These are phyloP conservation scores for Eilema caniola DNA, from an alignment of 2,888 invertebrate species.

Conservation along the genomic window DNA sequence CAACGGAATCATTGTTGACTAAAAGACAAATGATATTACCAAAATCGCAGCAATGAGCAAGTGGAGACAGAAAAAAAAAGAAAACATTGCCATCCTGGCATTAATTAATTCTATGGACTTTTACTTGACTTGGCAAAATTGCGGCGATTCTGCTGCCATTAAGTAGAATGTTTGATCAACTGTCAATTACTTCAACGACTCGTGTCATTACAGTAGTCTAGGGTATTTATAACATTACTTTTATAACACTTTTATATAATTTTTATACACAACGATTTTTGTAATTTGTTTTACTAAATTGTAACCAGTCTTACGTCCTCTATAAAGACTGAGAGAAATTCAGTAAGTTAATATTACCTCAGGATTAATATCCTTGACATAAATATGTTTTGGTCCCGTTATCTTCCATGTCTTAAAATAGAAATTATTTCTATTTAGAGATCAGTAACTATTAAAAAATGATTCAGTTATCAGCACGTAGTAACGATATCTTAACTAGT, in stretches of 20 bases:
- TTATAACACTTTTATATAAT: conserved; percentile 25
- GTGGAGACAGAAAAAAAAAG: no score
- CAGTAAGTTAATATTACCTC: conserved; percentile 42
- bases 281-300: conserved; percentile 45
- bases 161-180: conserved; percentile 35
- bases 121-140: no score
- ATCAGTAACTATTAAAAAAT: conserved; percentile 24
- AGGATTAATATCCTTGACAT: conserved; percentile 25
- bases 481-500: background rate
- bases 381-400: conserved; percentile 30
- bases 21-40: no score
- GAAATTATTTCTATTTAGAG: conserved; percentile 30
- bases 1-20: conserved; percentile 14
- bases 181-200: conserved; percentile 30
- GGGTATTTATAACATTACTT: conserved; percentile 24
- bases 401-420: conserved; percentile 17
- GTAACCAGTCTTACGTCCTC: conserved; percentile 77
- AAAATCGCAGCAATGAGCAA: no score
- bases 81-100: no score
- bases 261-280: conserved; percentile 29
- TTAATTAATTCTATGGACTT: no score
- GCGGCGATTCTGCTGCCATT: background rate
- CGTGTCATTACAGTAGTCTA: conserved; percentile 29
- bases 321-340: conserved; percentile 62
- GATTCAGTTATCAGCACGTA: conserved; percentile 11